Evolutionary conservation across 1,140 invertebrate genomes (phyloP), one percentile per base, ranked within the genome.

Genomic region (Pseudomyrmex flavicornis): DNA sequence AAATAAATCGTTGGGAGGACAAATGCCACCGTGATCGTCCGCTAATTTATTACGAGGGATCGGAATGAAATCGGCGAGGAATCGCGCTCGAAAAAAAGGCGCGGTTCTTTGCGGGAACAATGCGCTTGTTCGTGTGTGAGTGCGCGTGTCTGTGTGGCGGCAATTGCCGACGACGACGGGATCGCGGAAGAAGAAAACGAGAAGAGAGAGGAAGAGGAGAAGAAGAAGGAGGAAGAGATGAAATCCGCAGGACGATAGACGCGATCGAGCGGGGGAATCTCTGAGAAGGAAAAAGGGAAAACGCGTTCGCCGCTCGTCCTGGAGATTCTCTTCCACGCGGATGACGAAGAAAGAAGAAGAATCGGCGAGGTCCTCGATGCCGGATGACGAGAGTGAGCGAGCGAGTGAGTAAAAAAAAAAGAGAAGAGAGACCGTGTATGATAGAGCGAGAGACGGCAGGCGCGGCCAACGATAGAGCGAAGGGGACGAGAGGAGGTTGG

Each of bases 31-130:
- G 89, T 89, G 88, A 89, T 89, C 88, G 88, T 48, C 82, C 79
- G 80, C 79, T 90, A 89, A 88, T 90, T 90, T 89, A 90, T 90
- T 89, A 86, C 80, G 87, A 92, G 20, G 88, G 90, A 91, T 91
- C 84, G 92, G 92, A 92, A 94, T 93, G 93, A 91, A 92, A 89
- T 91, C 91, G 90, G 84, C 89, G 92, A 93, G 90, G 92, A 91
- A 88, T 80, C 76, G 66, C 62, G 46, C n/a, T 63, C 61, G 20
- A 58, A 90, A 89, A 88, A 88, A 91, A 80, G 76, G 76, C 66
- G 76, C 76, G 76, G 66, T 80, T 80, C 76, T 59, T 17, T n/a
- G 66, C 65, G 76, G 44, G 76, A 79, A 80, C 76, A 80, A 80
- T 80, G 76, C 46, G 90, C 88, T 62, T 72, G 35, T 35, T 75